These are phyloP conservation scores for Ctenodactylus gundi DNA, from an alignment of 2,113 vertebrate species.

Conservation along the genomic window DNA sequence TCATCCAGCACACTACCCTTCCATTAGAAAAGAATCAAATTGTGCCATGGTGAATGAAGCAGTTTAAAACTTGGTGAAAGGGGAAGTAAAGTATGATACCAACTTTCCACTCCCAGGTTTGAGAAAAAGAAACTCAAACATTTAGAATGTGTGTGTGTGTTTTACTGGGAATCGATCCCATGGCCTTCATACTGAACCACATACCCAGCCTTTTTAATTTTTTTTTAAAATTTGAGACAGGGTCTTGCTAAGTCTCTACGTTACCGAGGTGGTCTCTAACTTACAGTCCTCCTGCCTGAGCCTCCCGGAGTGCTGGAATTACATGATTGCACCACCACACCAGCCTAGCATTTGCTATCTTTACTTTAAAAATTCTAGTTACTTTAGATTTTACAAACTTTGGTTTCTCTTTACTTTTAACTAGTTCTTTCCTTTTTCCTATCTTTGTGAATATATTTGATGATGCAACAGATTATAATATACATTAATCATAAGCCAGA, in stretches of 20 bases:
- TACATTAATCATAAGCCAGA: background rate
- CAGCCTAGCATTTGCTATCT: background rate
- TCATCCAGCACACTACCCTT: background rate
- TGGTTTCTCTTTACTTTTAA: background rate
- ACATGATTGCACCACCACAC: background rate
- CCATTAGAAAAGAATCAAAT: background rate
- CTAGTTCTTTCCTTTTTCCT: background rate
- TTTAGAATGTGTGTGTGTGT: too few species aligned
- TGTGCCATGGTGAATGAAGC: background rate
- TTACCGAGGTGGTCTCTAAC: background rate
- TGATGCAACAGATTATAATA: constrained; percentile 2
- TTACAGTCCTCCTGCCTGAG: background rate
- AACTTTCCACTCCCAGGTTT: background rate
- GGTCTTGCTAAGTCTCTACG: background rate
- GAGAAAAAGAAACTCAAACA: background rate
- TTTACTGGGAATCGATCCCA: background rate
- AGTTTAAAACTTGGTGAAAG: background rate
- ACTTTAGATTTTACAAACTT: constrained; percentile 4
- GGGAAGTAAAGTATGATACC: background rate
- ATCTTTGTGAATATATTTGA: constrained; percentile 24
- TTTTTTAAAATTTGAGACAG: background rate
- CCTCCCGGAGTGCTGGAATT: background rate
- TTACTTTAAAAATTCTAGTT: background rate
- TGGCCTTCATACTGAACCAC: background rate
- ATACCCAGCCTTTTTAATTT: background rate